Evolutionary conservation across 2,797 vertebrate species (phyloP).

Genomic region (Hippopotamyrus pictus): DNA sequence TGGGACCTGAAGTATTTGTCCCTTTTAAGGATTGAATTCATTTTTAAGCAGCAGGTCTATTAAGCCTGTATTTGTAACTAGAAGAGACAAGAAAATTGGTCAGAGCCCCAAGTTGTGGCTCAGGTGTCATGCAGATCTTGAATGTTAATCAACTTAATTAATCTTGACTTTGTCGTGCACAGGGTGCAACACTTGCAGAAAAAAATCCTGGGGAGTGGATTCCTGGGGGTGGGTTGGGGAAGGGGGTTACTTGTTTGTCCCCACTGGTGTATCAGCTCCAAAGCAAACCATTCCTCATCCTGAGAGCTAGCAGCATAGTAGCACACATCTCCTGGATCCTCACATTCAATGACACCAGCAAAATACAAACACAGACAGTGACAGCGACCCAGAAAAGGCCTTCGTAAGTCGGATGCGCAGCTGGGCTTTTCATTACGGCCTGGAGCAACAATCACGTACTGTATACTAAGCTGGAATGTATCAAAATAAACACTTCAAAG

Average conservation of each 20-base stretch:
- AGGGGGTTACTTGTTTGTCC: slow-evolving; percentile 29
- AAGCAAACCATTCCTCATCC: not conserved
- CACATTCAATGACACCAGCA: not conserved
- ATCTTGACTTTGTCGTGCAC: slow-evolving; percentile 37
- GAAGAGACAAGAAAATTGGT: slow-evolving; percentile 37
- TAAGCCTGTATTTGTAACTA: not conserved
- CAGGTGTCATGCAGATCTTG: slow-evolving; percentile 27
- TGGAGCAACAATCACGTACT: slow-evolving; percentile 18
- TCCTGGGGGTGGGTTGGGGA: not conserved
- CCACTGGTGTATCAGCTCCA: slow-evolving; percentile 18
- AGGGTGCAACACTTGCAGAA: slow-evolving; percentile 23
- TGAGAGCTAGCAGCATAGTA: not conserved
- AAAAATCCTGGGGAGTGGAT: too few species aligned
- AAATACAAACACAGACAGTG: not conserved
- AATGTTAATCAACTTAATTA: not conserved
- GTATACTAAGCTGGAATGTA: slow-evolving; percentile 38
- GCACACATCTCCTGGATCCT: not conserved
- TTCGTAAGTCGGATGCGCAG: not conserved
- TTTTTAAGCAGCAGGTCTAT: not conserved
- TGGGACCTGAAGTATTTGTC: not conserved
- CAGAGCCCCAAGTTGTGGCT: slow-evolving; percentile 30
- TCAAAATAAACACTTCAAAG: not conserved
- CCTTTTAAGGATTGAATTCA: not conserved
- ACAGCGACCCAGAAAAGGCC: not conserved
- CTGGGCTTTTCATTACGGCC: slow-evolving; percentile 31